Evolutionary conservation across 2,797 vertebrate genomes (phyloP).

Genomic region (Coracias cyanogaster): DNA sequence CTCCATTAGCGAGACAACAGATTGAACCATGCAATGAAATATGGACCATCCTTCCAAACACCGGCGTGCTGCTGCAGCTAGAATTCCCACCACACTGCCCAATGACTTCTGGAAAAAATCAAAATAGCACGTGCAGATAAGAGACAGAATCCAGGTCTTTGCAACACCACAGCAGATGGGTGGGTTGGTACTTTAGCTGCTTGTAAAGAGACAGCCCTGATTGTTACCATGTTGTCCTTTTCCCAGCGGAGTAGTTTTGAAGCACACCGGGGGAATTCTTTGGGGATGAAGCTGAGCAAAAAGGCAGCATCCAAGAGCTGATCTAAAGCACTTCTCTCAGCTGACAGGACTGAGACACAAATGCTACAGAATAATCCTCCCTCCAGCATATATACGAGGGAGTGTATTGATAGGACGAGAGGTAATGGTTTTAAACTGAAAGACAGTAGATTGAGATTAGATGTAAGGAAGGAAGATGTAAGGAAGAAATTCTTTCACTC

Average conservation of each 20-base stretch:
- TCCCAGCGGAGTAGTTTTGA: neutral
- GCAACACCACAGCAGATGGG: neutral
- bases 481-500: neutral
- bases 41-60: neutral
- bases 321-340: neutral
- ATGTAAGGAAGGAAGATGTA: neutral
- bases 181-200: neutral
- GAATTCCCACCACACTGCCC: neutral
- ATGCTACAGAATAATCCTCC: neutral
- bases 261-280: neutral
- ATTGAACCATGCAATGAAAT: neutral
- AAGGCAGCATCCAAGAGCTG: neutral
- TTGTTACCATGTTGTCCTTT: neutral
- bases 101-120: neutral
- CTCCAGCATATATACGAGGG: neutral
- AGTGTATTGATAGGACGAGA: neutral
- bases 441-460: neutral
- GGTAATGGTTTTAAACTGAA: neutral
- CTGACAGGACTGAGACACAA: neutral
- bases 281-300: neutral
- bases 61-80: neutral
- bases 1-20: accelerated
- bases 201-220: neutral
- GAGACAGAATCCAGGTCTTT: neutral
- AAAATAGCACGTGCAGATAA: neutral